A percentile compares a stretch with the other conserved stretches of the same genome.
These are phyloP conservation scores for Malthinus flaveolus DNA, from an alignment of 2,888 invertebrate genomes.

Conservation along the genomic window DNA sequence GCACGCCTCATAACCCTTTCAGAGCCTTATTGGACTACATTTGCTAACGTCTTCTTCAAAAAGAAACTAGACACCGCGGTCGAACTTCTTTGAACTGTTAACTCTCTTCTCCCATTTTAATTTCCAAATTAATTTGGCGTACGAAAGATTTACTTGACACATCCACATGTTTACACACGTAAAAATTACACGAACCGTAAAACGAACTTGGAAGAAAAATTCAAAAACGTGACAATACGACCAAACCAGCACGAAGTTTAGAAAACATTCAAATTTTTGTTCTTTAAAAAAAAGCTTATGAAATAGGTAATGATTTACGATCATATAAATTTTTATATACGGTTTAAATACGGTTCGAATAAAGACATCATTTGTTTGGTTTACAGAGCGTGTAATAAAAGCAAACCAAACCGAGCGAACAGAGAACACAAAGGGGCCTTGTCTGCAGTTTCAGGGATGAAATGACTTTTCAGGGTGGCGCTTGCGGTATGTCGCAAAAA, in stretches of 20 bases:
- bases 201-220: neutral
- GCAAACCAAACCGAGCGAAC: slow-evolving; percentile 38
- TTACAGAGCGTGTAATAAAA: slow-evolving; percentile 50
- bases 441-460: slow-evolving; percentile 31
- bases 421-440: slow-evolving; percentile 32
- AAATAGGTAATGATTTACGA: slow-evolving; percentile 36
- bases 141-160: slow-evolving; percentile 4
- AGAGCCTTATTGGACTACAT: slow-evolving; percentile 34
- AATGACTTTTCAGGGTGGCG: slow-evolving; percentile 31
- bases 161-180: slow-evolving; percentile 12
- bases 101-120: neutral
- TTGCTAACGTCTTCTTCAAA: slow-evolving; percentile 40
- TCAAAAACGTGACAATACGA: slow-evolving; percentile 1
- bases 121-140: slow-evolving; percentile 1
- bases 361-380: slow-evolving; percentile 49
- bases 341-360: slow-evolving; percentile 35
- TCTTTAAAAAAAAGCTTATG: slow-evolving; percentile 15
- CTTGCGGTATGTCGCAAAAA: slow-evolving; percentile 26
- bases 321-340: slow-evolving; percentile 37
- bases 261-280: slow-evolving; percentile 3
- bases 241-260: too few relatives aligned
- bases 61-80: slow-evolving; percentile 20
- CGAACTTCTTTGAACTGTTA: slow-evolving; percentile 33
- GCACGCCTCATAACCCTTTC: slow-evolving; percentile 41
- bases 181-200: neutral